Evolutionary conservation across 2,113 vertebrate species (phyloP).

Genomic region (Hippopotamus amphibius): DNA sequence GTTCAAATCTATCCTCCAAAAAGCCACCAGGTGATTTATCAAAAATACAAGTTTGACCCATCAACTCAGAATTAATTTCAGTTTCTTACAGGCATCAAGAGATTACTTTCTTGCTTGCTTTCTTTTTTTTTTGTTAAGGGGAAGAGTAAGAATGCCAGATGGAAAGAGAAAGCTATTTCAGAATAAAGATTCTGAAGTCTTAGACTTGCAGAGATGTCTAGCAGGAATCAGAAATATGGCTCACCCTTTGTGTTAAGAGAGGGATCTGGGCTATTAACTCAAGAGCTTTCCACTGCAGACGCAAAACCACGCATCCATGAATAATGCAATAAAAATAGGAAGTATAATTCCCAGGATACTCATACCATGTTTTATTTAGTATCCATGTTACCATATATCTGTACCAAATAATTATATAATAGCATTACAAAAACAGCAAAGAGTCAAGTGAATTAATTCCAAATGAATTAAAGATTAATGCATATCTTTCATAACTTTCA

Average conservation of each 20-base stretch:
- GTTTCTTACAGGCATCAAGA: not conserved
- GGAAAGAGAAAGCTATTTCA: conserved; percentile 5
- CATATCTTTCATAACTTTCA: conserved; percentile 32
- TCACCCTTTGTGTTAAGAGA: not conserved
- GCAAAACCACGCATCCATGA: not conserved
- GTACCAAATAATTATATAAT: not conserved
- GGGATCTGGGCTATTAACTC: not conserved
- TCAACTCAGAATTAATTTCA: conserved; percentile 43
- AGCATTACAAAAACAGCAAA: conserved; percentile 42
- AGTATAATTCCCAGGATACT: not conserved
- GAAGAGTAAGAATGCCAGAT: not conserved
- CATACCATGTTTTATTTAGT: conserved; percentile 21
- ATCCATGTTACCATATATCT: not conserved
- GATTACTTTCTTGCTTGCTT: not conserved
- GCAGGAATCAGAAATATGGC: not conserved
- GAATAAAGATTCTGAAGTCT: conserved; percentile 15
- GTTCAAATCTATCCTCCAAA: not conserved
- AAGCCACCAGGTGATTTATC: not conserved
- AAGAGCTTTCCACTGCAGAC: not conserved
- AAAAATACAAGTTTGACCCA: not conserved
- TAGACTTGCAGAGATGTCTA: not conserved
- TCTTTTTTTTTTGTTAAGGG: not conserved
- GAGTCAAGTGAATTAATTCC: not conserved
- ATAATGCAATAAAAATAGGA: not conserved
- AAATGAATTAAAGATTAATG: not conserved